Percentiles rank a stretch among this genome's conserved stretches.
Conservation (phyloP, 2,113 vertebrate genomes). For the Pollimyrus isidori region DNA sequence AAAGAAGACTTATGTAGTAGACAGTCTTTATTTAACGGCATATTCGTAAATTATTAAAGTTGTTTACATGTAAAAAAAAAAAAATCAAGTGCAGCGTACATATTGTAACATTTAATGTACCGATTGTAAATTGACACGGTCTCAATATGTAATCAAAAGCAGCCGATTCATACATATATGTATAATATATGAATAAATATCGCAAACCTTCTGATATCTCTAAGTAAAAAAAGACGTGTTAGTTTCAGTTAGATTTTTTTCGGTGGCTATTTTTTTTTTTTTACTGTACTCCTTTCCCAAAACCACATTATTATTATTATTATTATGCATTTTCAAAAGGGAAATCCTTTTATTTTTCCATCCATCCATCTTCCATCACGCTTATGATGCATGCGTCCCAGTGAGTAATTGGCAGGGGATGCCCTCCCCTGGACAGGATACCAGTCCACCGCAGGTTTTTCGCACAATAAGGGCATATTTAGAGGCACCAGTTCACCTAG, state of each 20-base stretch:
- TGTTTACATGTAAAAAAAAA: not conserved
- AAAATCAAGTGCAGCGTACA: not conserved
- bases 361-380: not conserved
- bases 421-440: no score
- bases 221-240: not conserved
- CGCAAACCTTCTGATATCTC: not conserved
- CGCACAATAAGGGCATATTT: no score
- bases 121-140: not conserved
- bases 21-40: not conserved
- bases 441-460: no score
- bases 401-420: not conserved
- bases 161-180: not conserved
- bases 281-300: not conserved
- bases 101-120: not conserved
- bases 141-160: not conserved
- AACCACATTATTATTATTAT: not conserved
- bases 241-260: not conserved
- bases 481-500: not conserved
- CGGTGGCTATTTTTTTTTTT: not conserved
- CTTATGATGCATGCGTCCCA: not conserved
- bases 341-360: not conserved
- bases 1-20: not conserved
- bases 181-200: not conserved
- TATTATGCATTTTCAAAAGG: not conserved
- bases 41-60: not conserved